These are phyloP conservation scores for Dyspetes luteomarginatus DNA, from an alignment of 2,888 invertebrate species.

Conservation along the genomic window DNA sequence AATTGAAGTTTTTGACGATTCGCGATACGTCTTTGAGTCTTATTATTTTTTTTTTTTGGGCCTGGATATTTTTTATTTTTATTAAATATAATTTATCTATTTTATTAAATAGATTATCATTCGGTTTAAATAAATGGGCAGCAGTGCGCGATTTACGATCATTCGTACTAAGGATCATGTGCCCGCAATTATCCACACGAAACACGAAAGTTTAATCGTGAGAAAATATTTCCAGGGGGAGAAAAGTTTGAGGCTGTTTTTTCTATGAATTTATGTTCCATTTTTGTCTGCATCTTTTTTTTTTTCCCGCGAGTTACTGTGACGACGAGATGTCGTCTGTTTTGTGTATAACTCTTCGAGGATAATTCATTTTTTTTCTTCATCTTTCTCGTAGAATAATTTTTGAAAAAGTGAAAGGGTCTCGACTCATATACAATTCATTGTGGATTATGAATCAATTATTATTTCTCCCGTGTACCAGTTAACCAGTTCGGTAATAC, in stretches of 20 bases:
- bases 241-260: constrained; percentile 43
- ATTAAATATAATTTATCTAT: too few species aligned
- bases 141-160: too few species aligned
- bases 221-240: constrained; percentile 37
- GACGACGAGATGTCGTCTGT: constrained; percentile 1
- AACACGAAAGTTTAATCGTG: constrained; percentile 26
- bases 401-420: constrained; percentile 55
- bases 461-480: constrained; percentile 11
- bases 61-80: too few species aligned
- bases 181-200: background rate
- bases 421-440: constrained; percentile 20
- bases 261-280: constrained; percentile 46
- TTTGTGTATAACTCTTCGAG: background rate
- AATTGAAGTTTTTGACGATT: too few species aligned
- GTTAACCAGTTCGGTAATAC: background rate
- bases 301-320: constrained; percentile 4
- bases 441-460: constrained; percentile 53
- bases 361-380: background rate
- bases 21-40: too few species aligned
- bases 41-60: too few species aligned
- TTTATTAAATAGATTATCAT: too few species aligned
- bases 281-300: background rate
- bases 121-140: too few species aligned
- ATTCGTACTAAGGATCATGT: too few species aligned
- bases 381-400: constrained; percentile 1